phyloP scores from a whole-genome alignment of 2,888 invertebrate genomes.

The Panopea generosa region DNA sequence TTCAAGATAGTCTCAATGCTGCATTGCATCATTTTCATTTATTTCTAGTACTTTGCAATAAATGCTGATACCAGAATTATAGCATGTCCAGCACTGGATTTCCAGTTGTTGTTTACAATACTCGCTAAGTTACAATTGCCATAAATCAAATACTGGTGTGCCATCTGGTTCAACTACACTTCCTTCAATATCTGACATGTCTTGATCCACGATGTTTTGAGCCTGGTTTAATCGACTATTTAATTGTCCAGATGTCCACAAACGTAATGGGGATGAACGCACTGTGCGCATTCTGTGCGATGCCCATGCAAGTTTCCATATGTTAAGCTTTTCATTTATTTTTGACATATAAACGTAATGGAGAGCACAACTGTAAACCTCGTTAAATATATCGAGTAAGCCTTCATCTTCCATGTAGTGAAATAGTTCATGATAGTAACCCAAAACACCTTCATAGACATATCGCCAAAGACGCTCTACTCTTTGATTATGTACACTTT shows the following conservation, averaged over 20 bases:
- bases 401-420: constrained; percentile 54
- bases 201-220: constrained; percentile 7
- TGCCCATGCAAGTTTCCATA: constrained; percentile 49
- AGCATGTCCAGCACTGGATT: constrained; percentile 18
- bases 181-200: constrained; percentile 18
- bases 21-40: constrained; percentile 1
- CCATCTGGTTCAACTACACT: constrained; percentile 5
- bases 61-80: constrained; percentile 23
- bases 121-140: not conserved
- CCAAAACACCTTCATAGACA: constrained; percentile 51
- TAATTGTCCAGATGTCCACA: constrained; percentile 26
- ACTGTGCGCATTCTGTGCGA: constrained; percentile 36
- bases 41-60: constrained; percentile 23
- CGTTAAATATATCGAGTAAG: constrained; percentile 40
- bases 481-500: constrained; percentile 44
- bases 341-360: constrained; percentile 33
- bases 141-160: constrained; percentile 10
- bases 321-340: constrained; percentile 40
- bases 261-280: constrained; percentile 24
- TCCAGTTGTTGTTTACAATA: not conserved
- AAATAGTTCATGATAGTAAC: no score
- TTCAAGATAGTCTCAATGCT: no score
- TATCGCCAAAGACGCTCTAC: constrained; percentile 56
- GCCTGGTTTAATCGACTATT: constrained; percentile 23
- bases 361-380: constrained; percentile 33